phyloP scores from a whole-genome alignment of 2,888 invertebrate genomes.

The Synergus japonicus region DNA sequence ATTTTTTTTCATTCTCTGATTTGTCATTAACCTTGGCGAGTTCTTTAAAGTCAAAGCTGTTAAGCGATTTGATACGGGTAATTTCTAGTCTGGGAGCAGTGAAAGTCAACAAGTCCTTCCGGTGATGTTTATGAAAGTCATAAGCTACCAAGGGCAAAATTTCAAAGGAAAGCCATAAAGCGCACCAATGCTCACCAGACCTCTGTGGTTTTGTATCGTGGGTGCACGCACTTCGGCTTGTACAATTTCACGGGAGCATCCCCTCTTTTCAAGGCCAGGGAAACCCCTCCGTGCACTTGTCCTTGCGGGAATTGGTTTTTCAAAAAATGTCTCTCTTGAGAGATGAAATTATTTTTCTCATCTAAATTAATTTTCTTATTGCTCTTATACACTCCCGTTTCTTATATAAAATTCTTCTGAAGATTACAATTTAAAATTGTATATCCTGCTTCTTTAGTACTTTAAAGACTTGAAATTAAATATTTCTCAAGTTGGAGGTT shows the following conservation, averaged over 20 bases:
- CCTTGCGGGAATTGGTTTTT: neutral
- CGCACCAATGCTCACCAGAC: slow-evolving; percentile 32
- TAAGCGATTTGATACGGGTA: slow-evolving; percentile 43
- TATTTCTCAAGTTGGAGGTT: too few relatives aligned
- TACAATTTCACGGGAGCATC: slow-evolving; percentile 21
- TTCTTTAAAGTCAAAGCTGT: slow-evolving; percentile 3
- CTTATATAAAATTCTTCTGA: too few relatives aligned
- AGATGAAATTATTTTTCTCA: neutral
- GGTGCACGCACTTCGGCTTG: slow-evolving; percentile 32
- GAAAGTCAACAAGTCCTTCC: slow-evolving; percentile 47
- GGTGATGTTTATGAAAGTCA: slow-evolving; percentile 47
- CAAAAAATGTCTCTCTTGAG: neutral
- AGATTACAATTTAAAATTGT: too few relatives aligned
- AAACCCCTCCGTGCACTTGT: neutral
- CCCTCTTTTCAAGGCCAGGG: slow-evolving; percentile 26
- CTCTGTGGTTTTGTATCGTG: slow-evolving; percentile 38
- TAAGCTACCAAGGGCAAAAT: slow-evolving; percentile 46
- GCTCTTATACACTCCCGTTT: too few relatives aligned
- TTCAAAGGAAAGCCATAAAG: slow-evolving; percentile 38
- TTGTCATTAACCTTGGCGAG: slow-evolving; percentile 32
- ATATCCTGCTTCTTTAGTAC: too few relatives aligned
- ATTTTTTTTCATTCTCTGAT: neutral
- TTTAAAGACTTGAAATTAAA: too few relatives aligned
- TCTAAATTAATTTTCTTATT: neutral
- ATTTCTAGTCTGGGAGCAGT: slow-evolving; percentile 52